Conservation (phyloP, 1,140 invertebrate species). For the Caerostris darwini region DNA sequence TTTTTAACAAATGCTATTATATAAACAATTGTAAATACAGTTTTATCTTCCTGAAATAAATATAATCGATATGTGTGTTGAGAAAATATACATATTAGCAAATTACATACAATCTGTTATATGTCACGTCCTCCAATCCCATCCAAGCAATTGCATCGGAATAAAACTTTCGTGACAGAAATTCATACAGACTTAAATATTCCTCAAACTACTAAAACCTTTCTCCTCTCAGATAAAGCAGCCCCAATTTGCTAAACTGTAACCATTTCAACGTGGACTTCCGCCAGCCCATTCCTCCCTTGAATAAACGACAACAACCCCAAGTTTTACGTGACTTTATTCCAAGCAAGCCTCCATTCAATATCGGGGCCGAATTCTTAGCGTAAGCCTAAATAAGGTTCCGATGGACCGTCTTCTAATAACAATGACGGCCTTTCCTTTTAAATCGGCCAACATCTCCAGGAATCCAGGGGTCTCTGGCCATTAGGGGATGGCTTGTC, state of each 20-base stretch:
- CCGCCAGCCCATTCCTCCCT: neutral
- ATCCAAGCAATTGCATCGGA: neutral
- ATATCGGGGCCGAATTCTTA: neutral
- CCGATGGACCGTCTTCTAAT: neutral
- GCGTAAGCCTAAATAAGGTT: neutral
- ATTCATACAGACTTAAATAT: neutral
- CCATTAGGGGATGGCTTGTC: neutral
- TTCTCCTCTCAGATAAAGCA: neutral
- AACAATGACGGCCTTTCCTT: neutral
- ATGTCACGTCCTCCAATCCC: neutral
- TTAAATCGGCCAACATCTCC: neutral
- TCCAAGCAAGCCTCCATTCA: neutral
- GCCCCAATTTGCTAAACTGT: constrained; percentile 16
- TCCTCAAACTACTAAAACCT: neutral
- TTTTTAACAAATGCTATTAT: no score
- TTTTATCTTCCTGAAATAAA: no score
- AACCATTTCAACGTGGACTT: neutral
- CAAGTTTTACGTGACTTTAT: neutral
- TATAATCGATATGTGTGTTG: neutral
- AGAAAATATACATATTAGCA: neutral
- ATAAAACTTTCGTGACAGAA: neutral
- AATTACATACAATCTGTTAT: neutral
- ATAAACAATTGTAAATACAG: no score
- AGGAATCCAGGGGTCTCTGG: neutral
- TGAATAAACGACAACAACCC: neutral